These are phyloP conservation scores for Nanorana parkeri DNA, from an alignment of 2,113 vertebrate species.

Conservation along the genomic window DNA sequence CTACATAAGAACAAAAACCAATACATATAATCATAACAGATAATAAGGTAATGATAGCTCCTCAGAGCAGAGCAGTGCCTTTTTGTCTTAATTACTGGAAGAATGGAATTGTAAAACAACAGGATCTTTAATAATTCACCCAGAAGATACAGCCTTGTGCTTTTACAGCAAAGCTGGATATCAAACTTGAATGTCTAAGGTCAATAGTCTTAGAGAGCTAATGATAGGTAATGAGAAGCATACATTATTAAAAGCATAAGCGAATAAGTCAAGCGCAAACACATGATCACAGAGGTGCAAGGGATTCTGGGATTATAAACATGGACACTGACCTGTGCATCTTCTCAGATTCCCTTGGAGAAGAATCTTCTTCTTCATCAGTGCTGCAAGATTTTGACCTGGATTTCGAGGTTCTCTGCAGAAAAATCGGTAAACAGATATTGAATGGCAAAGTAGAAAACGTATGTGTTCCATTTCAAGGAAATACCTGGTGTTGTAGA, in stretches of 20 bases:
- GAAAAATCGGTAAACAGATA: constrained; percentile 56
- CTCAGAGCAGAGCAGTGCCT: too few species aligned
- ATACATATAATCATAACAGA: too few species aligned
- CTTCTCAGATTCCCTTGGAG: constrained; percentile 79
- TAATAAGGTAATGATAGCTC: too few species aligned
- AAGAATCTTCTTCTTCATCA: constrained; percentile 85
- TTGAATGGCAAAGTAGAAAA: background rate
- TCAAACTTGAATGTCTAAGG: constrained; percentile 6
- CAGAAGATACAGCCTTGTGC: background rate
- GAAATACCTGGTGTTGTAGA: too few species aligned
- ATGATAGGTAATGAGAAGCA: constrained; percentile 2
- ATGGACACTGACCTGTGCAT: constrained; percentile 79
- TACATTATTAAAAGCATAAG: constrained; percentile 13
- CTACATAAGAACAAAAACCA: too few species aligned
- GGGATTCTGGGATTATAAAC: background rate
- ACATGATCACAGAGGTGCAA: constrained; percentile 1
- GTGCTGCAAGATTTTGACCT: constrained; percentile 78
- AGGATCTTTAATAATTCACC: background rate
- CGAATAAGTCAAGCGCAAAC: background rate
- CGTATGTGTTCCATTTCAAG: too few species aligned
- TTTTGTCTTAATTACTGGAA: background rate
- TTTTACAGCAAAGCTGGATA: background rate
- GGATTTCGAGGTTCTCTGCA: constrained; percentile 86
- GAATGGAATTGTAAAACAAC: background rate
- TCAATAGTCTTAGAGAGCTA: background rate